These are phyloP conservation scores for Osmoderma eremita DNA, from an alignment of 2,888 invertebrate genomes.

Conservation along the genomic window DNA sequence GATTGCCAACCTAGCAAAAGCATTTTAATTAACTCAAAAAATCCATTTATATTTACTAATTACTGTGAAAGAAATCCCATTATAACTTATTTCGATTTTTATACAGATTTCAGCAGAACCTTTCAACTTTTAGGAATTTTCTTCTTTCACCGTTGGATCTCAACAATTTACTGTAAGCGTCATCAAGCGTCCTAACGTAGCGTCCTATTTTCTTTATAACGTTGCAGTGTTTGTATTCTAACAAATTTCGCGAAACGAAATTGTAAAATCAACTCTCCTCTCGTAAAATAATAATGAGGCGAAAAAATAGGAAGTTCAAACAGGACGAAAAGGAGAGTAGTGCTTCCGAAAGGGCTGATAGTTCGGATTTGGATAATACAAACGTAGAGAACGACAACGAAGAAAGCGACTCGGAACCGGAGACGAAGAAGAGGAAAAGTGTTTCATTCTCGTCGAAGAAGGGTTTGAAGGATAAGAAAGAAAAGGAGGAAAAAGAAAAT, in stretches of 20 bases:
- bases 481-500: constrained; percentile 51
- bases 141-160: neutral
- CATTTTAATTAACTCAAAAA: neutral
- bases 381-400: constrained; percentile 24
- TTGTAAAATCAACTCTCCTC: neutral
- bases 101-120: neutral
- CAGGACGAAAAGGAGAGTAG: constrained; percentile 40
- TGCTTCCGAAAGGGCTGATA: constrained; percentile 45
- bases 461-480: constrained; percentile 44
- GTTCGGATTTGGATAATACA: constrained; percentile 33
- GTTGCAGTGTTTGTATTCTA: constrained; percentile 25
- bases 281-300: constrained; percentile 44
- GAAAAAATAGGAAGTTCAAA: constrained; percentile 39
- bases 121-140: constrained; percentile 17
- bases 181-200: constrained; percentile 35
- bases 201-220: constrained; percentile 24
- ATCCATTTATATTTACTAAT: too few relatives aligned
- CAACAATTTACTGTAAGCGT: constrained; percentile 1
- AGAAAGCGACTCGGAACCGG: constrained; percentile 47
- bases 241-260: constrained; percentile 4
- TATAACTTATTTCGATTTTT: neutral
- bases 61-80: too few relatives aligned
- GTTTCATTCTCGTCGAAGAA: constrained; percentile 48
- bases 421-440: constrained; percentile 52
- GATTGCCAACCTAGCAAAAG: neutral